Evolutionary conservation across 2,113 vertebrate species (phyloP).

Genomic region (Oostethus manadensis): DNA sequence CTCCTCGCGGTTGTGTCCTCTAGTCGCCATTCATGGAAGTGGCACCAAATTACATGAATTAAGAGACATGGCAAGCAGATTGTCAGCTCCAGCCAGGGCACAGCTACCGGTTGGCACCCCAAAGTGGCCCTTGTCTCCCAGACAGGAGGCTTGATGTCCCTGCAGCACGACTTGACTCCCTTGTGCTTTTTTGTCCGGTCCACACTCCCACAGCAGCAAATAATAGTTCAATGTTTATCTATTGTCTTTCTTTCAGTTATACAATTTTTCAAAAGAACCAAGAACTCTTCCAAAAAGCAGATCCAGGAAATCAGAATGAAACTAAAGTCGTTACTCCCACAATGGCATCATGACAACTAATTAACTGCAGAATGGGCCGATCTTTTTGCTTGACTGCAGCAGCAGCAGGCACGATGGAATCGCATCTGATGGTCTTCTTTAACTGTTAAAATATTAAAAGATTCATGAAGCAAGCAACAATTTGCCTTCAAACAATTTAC

Average conservation of each 20-base stretch:
- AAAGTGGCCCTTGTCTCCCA: conserved; percentile 65
- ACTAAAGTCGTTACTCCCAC: conserved; percentile 54
- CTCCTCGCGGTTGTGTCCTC: conserved; percentile 40
- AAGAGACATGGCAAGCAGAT: conserved; percentile 45
- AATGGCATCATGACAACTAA: conserved; percentile 10
- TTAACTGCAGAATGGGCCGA: conserved; percentile 1
- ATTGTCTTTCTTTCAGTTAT: conserved; percentile 33
- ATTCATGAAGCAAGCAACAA: conserved; percentile 28
- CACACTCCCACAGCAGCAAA: conserved; percentile 33
- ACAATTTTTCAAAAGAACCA: background rate
- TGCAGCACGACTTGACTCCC: conserved; percentile 39
- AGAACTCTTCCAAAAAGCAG: conserved; percentile 34
- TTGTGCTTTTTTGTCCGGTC: conserved; percentile 38
- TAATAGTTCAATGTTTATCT: conserved; percentile 49
- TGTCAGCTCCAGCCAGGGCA: conserved; percentile 58
- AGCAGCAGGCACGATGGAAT: background rate
- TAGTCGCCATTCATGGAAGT: conserved; percentile 49
- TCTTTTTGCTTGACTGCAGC: no score
- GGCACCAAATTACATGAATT: conserved; percentile 19
- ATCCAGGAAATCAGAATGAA: conserved; percentile 45
- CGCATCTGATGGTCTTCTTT: conserved; percentile 40
- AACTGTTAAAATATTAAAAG: conserved; percentile 28
- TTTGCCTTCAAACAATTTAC: background rate
- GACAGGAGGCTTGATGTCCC: conserved; percentile 68
- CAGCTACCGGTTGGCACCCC: conserved; percentile 60